Conservation (phyloP, 2,113 vertebrate species). For the Charadrius vociferus region DNA sequence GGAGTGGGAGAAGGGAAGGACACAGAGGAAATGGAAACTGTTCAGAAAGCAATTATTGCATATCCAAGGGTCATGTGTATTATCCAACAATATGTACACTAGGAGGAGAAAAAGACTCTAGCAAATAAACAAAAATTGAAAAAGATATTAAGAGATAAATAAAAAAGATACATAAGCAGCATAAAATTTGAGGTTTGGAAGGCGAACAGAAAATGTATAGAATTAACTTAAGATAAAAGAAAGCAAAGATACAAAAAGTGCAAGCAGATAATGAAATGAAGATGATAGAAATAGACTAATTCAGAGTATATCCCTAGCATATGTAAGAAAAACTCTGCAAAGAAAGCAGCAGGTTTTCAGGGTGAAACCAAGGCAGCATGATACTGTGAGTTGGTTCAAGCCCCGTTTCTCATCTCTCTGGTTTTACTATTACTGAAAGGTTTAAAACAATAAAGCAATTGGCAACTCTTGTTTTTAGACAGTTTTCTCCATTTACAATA, state of each 20-base stretch:
- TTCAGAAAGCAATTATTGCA: conserved; percentile 73
- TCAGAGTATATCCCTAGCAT: neutral
- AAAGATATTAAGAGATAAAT: conserved; percentile 70
- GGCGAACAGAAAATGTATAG: conserved; percentile 17
- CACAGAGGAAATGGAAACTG: conserved; percentile 58
- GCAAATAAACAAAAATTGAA: conserved; percentile 55
- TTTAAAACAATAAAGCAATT: neutral
- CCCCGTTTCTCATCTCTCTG: neutral
- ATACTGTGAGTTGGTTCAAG: neutral
- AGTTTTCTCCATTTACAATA: neutral
- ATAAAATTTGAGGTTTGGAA: neutral
- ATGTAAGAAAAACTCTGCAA: neutral
- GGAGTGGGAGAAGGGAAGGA: conserved; percentile 43
- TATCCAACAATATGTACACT: conserved; percentile 49
- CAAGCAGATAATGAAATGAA: conserved; percentile 48
- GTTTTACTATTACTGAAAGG: neutral
- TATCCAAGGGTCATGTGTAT: conserved; percentile 57
- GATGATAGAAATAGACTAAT: neutral
- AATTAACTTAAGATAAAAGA: conserved; percentile 34
- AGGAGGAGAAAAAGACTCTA: conserved; percentile 34
- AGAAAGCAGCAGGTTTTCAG: neutral
- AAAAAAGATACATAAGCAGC: neutral
- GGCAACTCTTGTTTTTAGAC: neutral
- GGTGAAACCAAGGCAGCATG: neutral
- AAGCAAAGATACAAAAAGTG: conserved; percentile 33